Evolutionary conservation across 2,888 invertebrate species (phyloP), one percentile per base, ranked within the genome.

Genomic region (Lasioglossum marginatum): DNA sequence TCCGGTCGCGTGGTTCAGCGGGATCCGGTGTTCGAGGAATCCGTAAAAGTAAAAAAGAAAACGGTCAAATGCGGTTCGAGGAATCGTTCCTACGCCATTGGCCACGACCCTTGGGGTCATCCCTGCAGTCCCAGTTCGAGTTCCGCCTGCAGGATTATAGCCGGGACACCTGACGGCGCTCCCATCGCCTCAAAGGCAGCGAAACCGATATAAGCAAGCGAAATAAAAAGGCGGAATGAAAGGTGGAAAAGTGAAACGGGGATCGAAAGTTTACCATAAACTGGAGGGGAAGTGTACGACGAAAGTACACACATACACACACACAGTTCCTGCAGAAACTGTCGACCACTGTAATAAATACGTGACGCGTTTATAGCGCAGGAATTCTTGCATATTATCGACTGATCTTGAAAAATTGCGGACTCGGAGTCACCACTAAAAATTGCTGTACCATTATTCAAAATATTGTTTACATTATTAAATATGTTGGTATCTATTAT

Each of bases 81-180:
- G 79, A 81, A 87, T 84, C 87, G 88, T 85, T 83, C 77, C 77
- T 87, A 79, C 82, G 89, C 90, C 85, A 83, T 88, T 85, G 89
- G 86, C 74, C 43, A 87, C 87, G 78, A 87, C 83, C 86, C 85
- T 70, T 76, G 74, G 68, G 81, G 79, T 81, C 78, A 82, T 82
- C 80, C 80, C 79, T 77, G 77, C 73, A 81, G 88, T 88, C 86
- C 63, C 82, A 86, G 88, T 88, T 90, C 90, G 83, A 85, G 88
- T 88, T 88, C 92, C 81, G 89, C 91, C 92, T 92, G 90, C 86
- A 89, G 93, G 93, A 94, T 94, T 94, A 94, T 93, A 92, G 93
- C 90, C 88, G 81, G 87, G 90, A 92, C 94, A 94, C 92, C 93
- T 93, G 94, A 92, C 93, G 91, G 75, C 77, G 86, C 91, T 93